Base-by-base conservation (phyloP, 92 coral and sea anemone species). In the Paragorgia papillata region DNA sequence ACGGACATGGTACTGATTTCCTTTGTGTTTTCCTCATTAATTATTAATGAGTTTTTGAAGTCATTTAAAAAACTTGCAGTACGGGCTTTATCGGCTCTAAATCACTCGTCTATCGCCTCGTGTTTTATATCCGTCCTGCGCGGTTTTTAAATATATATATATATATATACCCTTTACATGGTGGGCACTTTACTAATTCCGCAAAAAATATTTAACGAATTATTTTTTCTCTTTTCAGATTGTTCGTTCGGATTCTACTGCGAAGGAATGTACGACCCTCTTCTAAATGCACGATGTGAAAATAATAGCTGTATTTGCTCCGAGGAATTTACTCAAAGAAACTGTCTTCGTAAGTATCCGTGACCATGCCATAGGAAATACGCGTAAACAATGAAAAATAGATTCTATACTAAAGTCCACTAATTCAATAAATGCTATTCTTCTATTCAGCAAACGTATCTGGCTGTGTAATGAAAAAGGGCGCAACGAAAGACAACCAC, bases 231-330 rank as follows among this genome's bases (percentile, higher is more conserved):
- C 14, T 6, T 71, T 33, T 5, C 24, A 71, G 78, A 31, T 21
- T 71, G 78, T 12, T 15, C 31, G 0, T 71, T 15, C 54, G 78
- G 78, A 18, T 53, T 71, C 32, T 71, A 53, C 29, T 71, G 78
- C 33, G 78, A 71, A n/a, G 78, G 78, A 31, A 53, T 53, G 78
- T n/a, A 71, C 41, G 78, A 71, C 27, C 63, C 62, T 31, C 53
- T 54, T 7, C 22, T 71, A 15, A 71, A 30, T 14, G 31, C 78
- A 55, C 28, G 24, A 0, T 71, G 78, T 54, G 64, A 13, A 2
- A 21, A 33, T 18, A 32, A 53, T 31, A 10, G 9, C 9, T 71
- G 78, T 55, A 28, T 26, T 12, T 71, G 78, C 25, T 31, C 63
- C 3, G 64, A 51, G 34, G 19, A 71, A 9, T 68, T 68, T 59